These are phyloP conservation scores for Pogoniulus pusillus DNA, from an alignment of 2,797 vertebrate species.

Conservation along the genomic window DNA sequence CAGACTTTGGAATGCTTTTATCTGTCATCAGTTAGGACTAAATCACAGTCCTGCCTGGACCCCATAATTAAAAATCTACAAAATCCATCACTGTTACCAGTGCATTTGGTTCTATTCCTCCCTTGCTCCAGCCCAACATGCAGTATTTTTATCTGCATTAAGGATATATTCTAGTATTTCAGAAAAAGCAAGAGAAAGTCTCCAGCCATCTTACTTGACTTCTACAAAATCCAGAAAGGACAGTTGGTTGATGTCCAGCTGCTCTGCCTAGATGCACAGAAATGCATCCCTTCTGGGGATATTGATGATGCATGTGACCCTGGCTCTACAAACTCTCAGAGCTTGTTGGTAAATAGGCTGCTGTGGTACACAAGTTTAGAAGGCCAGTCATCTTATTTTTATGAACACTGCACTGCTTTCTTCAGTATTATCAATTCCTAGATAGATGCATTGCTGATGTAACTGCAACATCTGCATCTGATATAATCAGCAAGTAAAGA, in stretches of 20 bases:
- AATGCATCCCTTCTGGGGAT: background rate
- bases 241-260: background rate
- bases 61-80: background rate
- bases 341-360: background rate
- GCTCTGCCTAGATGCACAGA: background rate
- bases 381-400: background rate
- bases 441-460: background rate
- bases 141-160: background rate
- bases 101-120: background rate
- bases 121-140: background rate
- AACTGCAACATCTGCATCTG: background rate
- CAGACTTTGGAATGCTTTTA: background rate
- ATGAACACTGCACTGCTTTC: background rate
- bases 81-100: background rate
- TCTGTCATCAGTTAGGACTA: background rate
- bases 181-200: background rate
- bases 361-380: background rate
- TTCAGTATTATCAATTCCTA: background rate
- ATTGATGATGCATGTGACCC: background rate
- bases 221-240: background rate
- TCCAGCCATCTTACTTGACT: background rate
- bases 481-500: background rate
- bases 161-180: background rate
- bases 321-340: background rate
- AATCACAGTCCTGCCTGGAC: background rate